Evolutionary conservation across 2,113 vertebrate genomes (phyloP).

Genomic region (Athene noctua): DNA sequence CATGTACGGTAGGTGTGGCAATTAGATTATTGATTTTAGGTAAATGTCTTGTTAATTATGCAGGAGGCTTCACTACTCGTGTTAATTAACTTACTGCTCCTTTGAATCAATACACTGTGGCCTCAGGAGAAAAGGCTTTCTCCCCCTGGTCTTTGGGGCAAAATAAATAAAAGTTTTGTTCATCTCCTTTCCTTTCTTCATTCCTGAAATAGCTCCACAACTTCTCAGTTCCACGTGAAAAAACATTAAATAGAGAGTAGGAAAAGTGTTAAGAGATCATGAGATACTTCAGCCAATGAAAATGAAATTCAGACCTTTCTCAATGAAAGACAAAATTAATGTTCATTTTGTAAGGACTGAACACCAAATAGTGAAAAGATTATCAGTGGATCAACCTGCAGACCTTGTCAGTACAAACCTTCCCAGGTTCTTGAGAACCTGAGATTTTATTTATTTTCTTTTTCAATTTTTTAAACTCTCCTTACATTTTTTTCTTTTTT

Average conservation of each 20-base stretch:
- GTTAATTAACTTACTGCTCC: slow-evolving; percentile 84
- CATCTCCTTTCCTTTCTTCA: background rate
- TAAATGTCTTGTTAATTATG: slow-evolving; percentile 86
- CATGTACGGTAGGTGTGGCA: slow-evolving; percentile 79
- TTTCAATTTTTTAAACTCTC: background rate
- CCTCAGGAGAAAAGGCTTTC: slow-evolving; percentile 63
- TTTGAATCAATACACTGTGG: slow-evolving; percentile 78
- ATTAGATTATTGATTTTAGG: slow-evolving; percentile 88
- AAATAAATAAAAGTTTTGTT: background rate
- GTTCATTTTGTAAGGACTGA: background rate
- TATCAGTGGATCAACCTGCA: background rate
- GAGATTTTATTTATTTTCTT: background rate
- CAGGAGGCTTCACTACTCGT: slow-evolving; percentile 77
- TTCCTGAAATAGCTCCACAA: background rate
- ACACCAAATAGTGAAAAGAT: background rate
- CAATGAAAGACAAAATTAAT: background rate
- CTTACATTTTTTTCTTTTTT: background rate
- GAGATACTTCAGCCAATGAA: background rate
- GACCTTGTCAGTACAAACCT: background rate
- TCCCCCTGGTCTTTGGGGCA: slow-evolving; percentile 3
- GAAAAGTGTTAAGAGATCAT: background rate
- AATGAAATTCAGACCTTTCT: background rate
- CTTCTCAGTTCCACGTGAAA: background rate
- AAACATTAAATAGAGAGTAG: background rate
- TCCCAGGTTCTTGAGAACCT: background rate